Conservation (phyloP, 2,113 vertebrate genomes). For the Burhinus bistriatus region DNA sequence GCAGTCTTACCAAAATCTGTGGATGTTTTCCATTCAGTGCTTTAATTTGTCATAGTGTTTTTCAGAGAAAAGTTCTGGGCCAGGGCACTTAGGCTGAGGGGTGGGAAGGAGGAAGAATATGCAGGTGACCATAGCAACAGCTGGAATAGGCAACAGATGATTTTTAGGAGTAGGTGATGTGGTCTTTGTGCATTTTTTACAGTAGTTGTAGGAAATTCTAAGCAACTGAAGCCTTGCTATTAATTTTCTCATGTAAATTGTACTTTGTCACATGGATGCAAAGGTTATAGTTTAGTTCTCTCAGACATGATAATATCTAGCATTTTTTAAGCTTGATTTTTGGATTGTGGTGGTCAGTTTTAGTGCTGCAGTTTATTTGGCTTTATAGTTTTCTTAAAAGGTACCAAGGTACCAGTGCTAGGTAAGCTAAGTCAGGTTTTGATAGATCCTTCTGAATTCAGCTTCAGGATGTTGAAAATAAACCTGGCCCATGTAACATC, state of each 20-base stretch:
- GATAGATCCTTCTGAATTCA: background rate
- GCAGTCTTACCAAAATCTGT: conserved; percentile 75
- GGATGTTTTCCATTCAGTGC: background rate
- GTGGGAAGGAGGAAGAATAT: conserved; percentile 14
- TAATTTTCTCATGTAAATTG: background rate
- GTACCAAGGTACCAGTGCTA: background rate
- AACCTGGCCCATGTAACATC: background rate
- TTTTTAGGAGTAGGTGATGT: conserved; percentile 42
- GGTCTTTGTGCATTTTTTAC: conserved; percentile 26
- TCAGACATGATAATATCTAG: background rate
- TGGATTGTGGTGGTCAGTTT: background rate
- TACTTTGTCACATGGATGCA: background rate
- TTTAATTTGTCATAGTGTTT: background rate
- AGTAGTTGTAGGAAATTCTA: conserved; percentile 45
- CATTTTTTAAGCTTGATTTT: background rate
- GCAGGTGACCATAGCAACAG: conserved; percentile 71
- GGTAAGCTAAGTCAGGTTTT: background rate
- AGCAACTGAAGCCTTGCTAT: background rate
- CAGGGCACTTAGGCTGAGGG: background rate
- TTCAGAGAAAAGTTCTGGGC: background rate
- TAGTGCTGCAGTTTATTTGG: background rate
- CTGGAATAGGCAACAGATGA: conserved; percentile 55
- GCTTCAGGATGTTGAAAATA: background rate
- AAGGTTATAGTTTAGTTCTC: background rate
- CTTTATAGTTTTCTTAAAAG: background rate